Evolutionary conservation across 2,113 vertebrate species (phyloP), one percentile per base, ranked within the genome.

Genomic region (Halcyon malimbica): DNA sequence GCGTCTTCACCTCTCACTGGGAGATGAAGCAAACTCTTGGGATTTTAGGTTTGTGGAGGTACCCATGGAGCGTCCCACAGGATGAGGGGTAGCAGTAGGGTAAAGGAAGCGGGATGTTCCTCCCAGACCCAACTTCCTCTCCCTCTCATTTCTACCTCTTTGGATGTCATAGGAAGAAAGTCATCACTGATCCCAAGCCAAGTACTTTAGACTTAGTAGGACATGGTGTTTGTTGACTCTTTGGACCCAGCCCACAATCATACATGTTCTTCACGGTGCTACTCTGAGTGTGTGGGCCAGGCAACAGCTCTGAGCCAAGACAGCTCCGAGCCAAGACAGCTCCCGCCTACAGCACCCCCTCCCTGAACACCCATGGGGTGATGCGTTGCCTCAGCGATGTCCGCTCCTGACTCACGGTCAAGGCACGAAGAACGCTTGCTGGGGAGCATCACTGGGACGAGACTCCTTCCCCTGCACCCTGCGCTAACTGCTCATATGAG

Each of bases 161-260:
- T 67, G 62, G 41, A 76, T 93, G 59, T 63, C 44, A 67, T 8
- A 87, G 62, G 41, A 83, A 92, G 59, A 81, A 90, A 92, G 44
- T 51, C 28, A 75, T 69, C 25, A 4, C 0, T 62, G 84, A 90
- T 64, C 33, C 21, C 17, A 39, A 84, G 95, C 85, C 91, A 93
- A 69, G 53, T 33, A 68, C 67, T 92, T 93, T 70, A 92, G 93
- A 56, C 33, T 82, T 59, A 41, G 57, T 59, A 67, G 71, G 78
- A 93, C 46, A 79, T 4, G 10, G 64, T 73, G 74, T 94, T 96
- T 97, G 46, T 33, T 95, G 93, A 86, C 75, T 91, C 56, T 83
- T 79, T 83, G 76, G 95, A 81, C 64, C 80, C 53, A 48, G 57
- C 28, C 51, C 78, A 67, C 60, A 79, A 16, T 86, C 75, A 62